Conservation (phyloP, 1,140 invertebrate genomes). For the Heliconius congener region DNA sequence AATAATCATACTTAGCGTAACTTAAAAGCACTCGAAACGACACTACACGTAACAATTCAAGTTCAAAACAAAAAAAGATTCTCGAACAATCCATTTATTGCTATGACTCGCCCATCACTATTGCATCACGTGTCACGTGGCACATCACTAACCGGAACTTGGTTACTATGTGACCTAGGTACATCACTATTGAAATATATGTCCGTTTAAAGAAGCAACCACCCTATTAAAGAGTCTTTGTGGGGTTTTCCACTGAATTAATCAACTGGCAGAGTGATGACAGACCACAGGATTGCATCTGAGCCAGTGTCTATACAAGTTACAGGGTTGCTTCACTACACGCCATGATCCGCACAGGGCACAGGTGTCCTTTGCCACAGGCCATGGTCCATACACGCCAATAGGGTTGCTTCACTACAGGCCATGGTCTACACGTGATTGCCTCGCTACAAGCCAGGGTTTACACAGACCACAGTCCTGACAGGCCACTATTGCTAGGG, state of each 20-base stretch:
- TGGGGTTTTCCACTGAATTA: neutral
- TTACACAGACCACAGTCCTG: neutral
- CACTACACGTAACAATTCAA: slow-evolving; percentile 63
- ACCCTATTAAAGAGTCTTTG: neutral
- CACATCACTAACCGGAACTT: slow-evolving; percentile 7
- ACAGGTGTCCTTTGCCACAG: neutral
- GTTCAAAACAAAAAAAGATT: slow-evolving; percentile 45
- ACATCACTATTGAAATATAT: neutral
- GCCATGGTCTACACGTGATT: no score
- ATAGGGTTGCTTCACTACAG: neutral
- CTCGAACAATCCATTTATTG: slow-evolving; percentile 50
- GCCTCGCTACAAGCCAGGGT: neutral
- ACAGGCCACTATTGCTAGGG: neutral
- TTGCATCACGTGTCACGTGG: neutral
- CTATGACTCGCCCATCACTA: slow-evolving; percentile 27
- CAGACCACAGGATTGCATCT: no score
- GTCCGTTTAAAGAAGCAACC: neutral
- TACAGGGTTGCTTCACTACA: neutral
- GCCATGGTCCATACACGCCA: neutral
- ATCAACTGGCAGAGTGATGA: neutral
- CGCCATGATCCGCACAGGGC: neutral
- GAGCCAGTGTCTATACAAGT: no score
- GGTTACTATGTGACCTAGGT: neutral
- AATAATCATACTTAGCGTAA: slow-evolving; percentile 42
- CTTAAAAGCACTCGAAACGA: slow-evolving; percentile 60